Evolutionary conservation across 2,888 invertebrate genomes (phyloP).

Genomic region (Helleia helle): DNA sequence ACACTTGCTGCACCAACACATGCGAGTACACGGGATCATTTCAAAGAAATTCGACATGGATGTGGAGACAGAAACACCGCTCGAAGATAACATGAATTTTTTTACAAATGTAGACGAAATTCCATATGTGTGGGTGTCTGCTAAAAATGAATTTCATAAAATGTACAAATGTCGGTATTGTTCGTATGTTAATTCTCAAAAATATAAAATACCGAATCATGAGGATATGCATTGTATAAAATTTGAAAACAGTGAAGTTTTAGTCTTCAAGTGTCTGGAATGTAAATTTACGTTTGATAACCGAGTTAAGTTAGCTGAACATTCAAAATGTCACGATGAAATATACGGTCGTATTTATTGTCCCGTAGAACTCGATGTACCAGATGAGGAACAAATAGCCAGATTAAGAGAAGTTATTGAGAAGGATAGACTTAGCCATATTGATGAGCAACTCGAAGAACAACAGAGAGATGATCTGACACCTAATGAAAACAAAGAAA

Average conservation of each 20-base stretch:
- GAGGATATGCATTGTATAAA: conserved; percentile 82
- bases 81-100: conserved; percentile 31
- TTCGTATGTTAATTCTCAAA: conserved; percentile 87
- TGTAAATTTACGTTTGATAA: conserved; percentile 87
- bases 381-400: conserved; percentile 79
- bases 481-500: conserved; percentile 35
- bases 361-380: conserved; percentile 76
- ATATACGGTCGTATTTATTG: conserved; percentile 81
- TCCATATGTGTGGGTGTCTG: conserved; percentile 84
- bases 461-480: conserved; percentile 34
- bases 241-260: conserved; percentile 67
- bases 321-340: conserved; percentile 84
- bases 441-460: conserved; percentile 30
- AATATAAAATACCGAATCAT: conserved; percentile 86
- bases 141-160: conserved; percentile 81
- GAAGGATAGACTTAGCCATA: not conserved
- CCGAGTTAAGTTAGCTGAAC: conserved; percentile 79
- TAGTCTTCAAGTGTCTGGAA: conserved; percentile 79
- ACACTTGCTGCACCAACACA: conserved; percentile 87
- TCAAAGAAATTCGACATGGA: conserved; percentile 56
- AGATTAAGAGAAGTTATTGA: conserved; percentile 55
- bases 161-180: conserved; percentile 90
- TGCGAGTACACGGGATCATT: conserved; percentile 80
- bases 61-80: conserved; percentile 48
- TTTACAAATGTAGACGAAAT: conserved; percentile 73